Evolutionary conservation across 2,113 vertebrate genomes (phyloP).

Genomic region (Panthera leo): DNA sequence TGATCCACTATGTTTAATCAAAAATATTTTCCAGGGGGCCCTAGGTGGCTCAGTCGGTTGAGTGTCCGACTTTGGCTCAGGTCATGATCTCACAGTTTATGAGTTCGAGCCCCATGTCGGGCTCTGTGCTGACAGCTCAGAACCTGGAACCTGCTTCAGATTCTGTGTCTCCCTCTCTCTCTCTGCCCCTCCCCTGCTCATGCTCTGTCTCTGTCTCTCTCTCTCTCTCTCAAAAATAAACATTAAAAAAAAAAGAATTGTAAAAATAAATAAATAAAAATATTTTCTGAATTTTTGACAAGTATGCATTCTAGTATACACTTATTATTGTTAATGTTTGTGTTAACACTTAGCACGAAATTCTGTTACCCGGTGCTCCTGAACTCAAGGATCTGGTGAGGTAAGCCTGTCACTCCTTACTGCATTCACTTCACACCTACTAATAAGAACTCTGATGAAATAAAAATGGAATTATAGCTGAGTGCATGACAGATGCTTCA

Average conservation of each 20-base stretch:
- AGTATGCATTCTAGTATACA: neutral
- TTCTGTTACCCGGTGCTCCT: neutral
- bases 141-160: no score
- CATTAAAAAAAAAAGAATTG: no score
- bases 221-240: no score
- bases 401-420: neutral
- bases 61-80: no score
- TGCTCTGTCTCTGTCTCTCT: no score
- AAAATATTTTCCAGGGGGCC: neutral
- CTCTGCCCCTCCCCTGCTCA: no score
- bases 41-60: no score
- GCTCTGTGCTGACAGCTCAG: no score
- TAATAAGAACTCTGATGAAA: neutral
- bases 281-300: constrained; percentile 14
- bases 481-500: neutral
- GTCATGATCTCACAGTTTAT: no score
- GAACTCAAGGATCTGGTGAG: neutral
- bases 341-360: neutral
- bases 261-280: neutral
- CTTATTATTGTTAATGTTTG: neutral
- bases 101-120: no score
- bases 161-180: no score
- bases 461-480: neutral
- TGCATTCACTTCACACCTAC: neutral
- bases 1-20: neutral